Conservation (phyloP, 2,797 vertebrate genomes). For the Silurus lanzhouensis region DNA sequence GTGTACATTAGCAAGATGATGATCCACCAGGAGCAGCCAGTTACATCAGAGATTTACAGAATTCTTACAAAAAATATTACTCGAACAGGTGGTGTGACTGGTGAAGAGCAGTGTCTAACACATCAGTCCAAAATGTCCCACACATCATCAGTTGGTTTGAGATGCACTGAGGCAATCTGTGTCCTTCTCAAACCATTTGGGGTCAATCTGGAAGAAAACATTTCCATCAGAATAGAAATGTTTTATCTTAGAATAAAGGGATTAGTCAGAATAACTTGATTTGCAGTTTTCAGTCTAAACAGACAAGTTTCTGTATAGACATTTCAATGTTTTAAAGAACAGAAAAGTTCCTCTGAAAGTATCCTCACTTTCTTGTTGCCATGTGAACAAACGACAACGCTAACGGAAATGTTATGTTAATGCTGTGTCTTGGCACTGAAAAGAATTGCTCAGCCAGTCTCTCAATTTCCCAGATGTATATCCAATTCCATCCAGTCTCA, state of each 20-base stretch:
- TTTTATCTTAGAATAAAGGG: neutral
- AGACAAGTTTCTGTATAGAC: neutral
- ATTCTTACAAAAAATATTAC: neutral
- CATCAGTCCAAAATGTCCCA: neutral
- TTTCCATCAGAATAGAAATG: neutral
- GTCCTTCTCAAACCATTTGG: neutral
- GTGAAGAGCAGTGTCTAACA: neutral
- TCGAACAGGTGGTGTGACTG: neutral
- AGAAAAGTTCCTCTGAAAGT: neutral
- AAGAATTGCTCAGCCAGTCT: neutral
- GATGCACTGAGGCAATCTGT: neutral
- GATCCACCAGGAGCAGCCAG: neutral
- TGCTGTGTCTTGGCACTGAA: neutral
- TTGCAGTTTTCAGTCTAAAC: neutral
- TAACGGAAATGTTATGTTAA: neutral
- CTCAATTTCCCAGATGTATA: neutral
- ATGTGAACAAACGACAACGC: neutral
- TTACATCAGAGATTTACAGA: neutral
- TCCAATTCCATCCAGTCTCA: neutral
- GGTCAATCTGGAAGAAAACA: neutral
- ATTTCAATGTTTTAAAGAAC: neutral
- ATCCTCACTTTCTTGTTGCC: constrained; percentile 3
- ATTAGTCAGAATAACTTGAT: neutral
- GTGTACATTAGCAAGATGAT: neutral
- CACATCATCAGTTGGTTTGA: neutral